Evolutionary conservation across 2,888 invertebrate genomes (phyloP).

Genomic region (Cerastis rubricosa): DNA sequence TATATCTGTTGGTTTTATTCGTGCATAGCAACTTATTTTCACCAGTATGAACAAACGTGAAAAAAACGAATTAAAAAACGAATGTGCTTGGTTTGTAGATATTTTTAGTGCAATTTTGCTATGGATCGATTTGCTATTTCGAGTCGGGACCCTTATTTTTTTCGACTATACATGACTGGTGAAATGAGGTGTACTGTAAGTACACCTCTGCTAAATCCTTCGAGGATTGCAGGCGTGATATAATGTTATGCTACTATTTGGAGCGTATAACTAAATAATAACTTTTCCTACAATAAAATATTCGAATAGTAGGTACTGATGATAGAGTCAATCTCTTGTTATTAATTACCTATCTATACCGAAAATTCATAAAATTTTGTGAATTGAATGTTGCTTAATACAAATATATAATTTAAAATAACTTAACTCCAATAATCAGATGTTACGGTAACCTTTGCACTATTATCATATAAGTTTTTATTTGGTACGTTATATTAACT

Average conservation of each 20-base stretch:
- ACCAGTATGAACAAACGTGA: too few species aligned
- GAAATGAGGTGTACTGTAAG: too few species aligned
- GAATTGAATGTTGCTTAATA: conserved; percentile 63
- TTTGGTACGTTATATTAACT: conserved; percentile 83
- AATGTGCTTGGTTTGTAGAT: background rate
- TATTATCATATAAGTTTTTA: conserved; percentile 86
- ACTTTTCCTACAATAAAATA: background rate
- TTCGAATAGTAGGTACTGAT: background rate
- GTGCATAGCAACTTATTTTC: background rate
- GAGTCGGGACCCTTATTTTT: background rate
- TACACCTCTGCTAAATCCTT: background rate
- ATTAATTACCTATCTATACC: background rate
- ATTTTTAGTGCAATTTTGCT: background rate
- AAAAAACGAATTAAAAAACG: background rate
- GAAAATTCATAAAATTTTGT: conserved; percentile 30
- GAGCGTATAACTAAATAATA: background rate
- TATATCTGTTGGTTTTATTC: background rate
- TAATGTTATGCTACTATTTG: background rate
- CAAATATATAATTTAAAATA: conserved; percentile 54
- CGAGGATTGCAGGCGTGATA: background rate
- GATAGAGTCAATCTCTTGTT: background rate
- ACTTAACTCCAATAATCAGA: conserved; percentile 75
- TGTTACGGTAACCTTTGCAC: conserved; percentile 90
- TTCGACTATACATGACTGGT: background rate
- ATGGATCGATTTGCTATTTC: background rate